Conservation (phyloP, 2,113 vertebrate species). For the Leucoraja erinaceus region DNA sequence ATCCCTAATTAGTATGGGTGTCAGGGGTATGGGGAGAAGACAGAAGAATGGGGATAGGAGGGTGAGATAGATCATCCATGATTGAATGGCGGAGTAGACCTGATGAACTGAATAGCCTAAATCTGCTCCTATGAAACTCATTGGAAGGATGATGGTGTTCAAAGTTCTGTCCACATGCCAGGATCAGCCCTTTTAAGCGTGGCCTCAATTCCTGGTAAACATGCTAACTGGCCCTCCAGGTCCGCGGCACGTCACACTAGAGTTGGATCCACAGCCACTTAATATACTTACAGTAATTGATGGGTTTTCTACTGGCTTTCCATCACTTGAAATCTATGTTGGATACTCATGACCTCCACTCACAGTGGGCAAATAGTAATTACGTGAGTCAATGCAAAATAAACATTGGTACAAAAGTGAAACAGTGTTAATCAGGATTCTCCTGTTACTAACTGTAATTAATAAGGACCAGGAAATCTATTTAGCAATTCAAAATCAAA, state of each 20-base stretch:
- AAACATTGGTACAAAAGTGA: not conserved
- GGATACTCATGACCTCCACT: not conserved
- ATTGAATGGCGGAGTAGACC: too few species aligned
- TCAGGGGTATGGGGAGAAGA: too few species aligned
- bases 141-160: not conserved
- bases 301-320: not conserved
- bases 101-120: too few species aligned
- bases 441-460: not conserved
- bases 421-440: not conserved
- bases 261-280: constrained; percentile 6
- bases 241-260: not conserved
- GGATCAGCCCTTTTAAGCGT: not conserved
- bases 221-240: not conserved
- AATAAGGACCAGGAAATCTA: not conserved
- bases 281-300: not conserved
- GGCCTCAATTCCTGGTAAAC: not conserved
- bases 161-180: not conserved
- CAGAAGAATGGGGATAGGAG: too few species aligned
- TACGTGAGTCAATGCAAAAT: constrained; percentile 3
- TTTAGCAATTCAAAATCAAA: not conserved
- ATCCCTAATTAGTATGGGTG: too few species aligned
- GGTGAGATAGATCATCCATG: too few species aligned
- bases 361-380: constrained; percentile 9
- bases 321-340: constrained; percentile 11
- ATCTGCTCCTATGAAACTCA: too few species aligned